A percentile compares a stretch with the other conserved stretches of the same genome.
phyloP scores from a whole-genome alignment of 2,113 vertebrate species.

The Psittacula cyanocephala region DNA sequence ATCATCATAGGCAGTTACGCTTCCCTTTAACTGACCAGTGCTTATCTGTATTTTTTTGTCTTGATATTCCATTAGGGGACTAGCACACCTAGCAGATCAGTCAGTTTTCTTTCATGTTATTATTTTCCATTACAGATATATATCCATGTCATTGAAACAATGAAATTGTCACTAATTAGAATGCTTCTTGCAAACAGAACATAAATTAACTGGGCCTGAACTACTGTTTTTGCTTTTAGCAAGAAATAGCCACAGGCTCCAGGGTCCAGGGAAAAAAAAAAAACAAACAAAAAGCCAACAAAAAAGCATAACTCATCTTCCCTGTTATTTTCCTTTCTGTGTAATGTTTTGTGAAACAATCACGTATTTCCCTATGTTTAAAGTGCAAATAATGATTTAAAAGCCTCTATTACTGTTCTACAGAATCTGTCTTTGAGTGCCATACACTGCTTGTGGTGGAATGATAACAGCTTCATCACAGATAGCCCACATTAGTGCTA shows the following conservation, averaged over 20 bases:
- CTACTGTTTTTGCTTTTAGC: background rate
- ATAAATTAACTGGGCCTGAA: background rate
- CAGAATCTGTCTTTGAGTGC: constrained; percentile 1
- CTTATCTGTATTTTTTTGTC: background rate
- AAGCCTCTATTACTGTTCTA: background rate
- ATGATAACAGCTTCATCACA: constrained; percentile 26
- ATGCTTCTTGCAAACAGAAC: background rate
- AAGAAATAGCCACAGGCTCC: background rate
- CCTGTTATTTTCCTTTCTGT: constrained; percentile 7
- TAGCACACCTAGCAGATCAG: background rate
- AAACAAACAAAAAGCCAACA: background rate
- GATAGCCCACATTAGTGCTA: background rate
- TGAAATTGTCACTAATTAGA: background rate
- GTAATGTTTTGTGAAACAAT: constrained; percentile 26
- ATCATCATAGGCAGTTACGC: background rate
- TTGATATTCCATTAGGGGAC: background rate
- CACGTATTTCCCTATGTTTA: background rate
- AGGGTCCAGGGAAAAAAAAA: background rate
- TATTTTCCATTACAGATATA: background rate
- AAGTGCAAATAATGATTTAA: constrained; percentile 47
- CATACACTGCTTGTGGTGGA: background rate
- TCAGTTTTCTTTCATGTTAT: background rate
- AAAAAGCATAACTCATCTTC: background rate
- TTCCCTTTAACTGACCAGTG: background rate
- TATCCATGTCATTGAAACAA: background rate